Evolutionary conservation across 2,797 vertebrate genomes (phyloP), one percentile per base, ranked within the genome.

Genomic region (Myoxocephalus aenaeus): DNA sequence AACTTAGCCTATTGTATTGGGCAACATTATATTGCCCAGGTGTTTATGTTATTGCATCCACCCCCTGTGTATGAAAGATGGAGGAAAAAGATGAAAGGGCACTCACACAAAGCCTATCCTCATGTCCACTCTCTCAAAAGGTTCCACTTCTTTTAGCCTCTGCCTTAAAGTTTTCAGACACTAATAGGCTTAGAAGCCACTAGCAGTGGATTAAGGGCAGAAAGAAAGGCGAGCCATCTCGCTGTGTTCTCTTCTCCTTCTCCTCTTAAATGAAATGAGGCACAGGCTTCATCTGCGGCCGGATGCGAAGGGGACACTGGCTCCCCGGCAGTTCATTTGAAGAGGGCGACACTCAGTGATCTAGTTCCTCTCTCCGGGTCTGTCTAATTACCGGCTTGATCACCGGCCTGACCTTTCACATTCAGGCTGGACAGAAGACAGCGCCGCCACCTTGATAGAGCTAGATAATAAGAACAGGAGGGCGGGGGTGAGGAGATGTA

Each of bases 361-460:
- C 90, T 89, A 86, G 80, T 78, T 81, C 89, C 81, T 92, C 88
- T 90, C 86, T 80, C 85, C 84, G 70, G 87, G 86, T 88, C 93
- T 93, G 93, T 93, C 92, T 96, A 95, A 95, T 96, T 95, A 96
- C 89, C 59, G 72, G 86, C 90, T 94, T 92, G 90, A 94, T 93
- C 94, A 93, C 92, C 79, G 75, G 80, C 75, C 83, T 95, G 93
- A 95, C 94, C 95, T 95, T 95, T 94, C 92, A 96, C 93, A 93
- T 94, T 91, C 93, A 91, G 90, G 81, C 81, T 74, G 85, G 89
- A 87, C 77, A 86, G 86, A 89, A 82, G 86, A 87, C 89, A 87
- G 89, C 75, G 64, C 76, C 71, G 76, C 83, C 91, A 92, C 87
- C 90, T 82, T 93, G 92, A 94, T 90, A 87, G 92, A 94, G 94